Conservation (phyloP, 2,113 vertebrate species). For the Lepus timidus region DNA sequence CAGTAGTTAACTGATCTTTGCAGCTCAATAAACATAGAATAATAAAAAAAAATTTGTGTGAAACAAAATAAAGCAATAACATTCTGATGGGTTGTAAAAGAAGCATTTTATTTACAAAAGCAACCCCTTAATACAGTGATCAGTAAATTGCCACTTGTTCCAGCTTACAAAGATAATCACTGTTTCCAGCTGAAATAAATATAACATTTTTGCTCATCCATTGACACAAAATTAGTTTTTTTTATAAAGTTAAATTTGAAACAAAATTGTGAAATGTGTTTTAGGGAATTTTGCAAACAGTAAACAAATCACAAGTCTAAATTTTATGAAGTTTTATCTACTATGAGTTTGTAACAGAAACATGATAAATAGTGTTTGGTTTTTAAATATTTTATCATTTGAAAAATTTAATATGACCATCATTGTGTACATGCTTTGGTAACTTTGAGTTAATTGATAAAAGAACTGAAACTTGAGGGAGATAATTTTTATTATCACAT, state of each 20-base stretch:
- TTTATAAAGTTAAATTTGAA: background rate
- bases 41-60: background rate
- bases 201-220: background rate
- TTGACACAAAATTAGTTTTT: background rate
- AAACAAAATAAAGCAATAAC: constrained; percentile 15
- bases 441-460: background rate
- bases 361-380: background rate
- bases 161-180: background rate
- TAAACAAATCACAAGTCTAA: constrained; percentile 21
- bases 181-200: background rate
- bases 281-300: background rate
- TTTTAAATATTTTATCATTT: constrained; percentile 18
- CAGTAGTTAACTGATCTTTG: background rate
- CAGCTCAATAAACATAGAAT: background rate
- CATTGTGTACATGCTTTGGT: background rate
- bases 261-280: background rate
- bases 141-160: background rate
- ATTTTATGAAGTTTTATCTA: constrained; percentile 17
- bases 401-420: constrained; percentile 8
- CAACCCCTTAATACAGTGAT: background rate
- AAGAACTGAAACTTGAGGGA: constrained; percentile 15
- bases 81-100: background rate
- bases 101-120: constrained; percentile 25
- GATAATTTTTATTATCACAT: background rate
- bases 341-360: constrained; percentile 44